phyloP scores from a whole-genome alignment of 2,888 invertebrate genomes.

The Lepidochrysops patricia region DNA sequence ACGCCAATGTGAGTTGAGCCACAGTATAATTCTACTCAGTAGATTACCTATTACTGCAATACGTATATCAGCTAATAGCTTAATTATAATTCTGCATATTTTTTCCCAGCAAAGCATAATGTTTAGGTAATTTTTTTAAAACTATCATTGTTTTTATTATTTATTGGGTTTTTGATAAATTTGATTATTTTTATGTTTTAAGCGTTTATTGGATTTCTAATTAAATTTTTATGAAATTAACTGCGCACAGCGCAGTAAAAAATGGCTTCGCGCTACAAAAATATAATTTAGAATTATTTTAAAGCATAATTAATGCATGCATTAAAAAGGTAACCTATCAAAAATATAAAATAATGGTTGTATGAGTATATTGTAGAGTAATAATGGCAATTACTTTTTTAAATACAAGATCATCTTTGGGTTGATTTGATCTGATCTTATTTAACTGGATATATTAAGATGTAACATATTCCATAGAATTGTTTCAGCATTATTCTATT shows the following conservation, averaged over 20 bases:
- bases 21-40: background rate
- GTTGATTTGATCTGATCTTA: background rate
- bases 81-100: background rate
- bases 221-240: background rate
- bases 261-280: background rate
- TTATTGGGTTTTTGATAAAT: background rate
- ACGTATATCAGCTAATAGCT: background rate
- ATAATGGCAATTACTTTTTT: background rate
- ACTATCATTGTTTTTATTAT: background rate
- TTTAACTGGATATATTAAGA: background rate
- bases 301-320: background rate
- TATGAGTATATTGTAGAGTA: background rate
- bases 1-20: too few species aligned
- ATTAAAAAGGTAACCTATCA: background rate
- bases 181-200: background rate
- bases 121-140: background rate
- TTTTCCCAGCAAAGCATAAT: slow-evolving; percentile 1
- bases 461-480: too few species aligned
- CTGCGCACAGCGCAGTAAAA: background rate
- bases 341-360: background rate
- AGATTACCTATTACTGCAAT: background rate
- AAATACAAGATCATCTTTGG: background rate
- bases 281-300: background rate
- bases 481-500: too few species aligned
- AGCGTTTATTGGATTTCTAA: background rate